Percentiles rank a stretch among this genome's conserved stretches.
Conservation (phyloP, 2,888 invertebrate species). For the Archips xylosteana region DNA sequence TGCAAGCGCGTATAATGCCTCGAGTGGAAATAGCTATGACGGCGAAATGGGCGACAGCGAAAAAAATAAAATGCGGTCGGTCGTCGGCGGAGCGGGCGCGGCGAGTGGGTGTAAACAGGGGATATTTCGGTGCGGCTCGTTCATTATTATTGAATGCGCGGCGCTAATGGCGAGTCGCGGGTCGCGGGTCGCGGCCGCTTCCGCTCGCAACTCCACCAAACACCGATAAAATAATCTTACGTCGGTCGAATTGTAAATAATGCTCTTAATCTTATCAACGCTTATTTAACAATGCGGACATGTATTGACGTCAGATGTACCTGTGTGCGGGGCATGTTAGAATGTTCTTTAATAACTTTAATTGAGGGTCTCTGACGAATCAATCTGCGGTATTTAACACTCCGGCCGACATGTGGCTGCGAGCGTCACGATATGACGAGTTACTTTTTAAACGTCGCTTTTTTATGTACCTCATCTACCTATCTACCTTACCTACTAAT, state of each 20-base stretch:
- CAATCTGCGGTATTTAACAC: constrained; percentile 33
- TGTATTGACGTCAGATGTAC: constrained; percentile 13
- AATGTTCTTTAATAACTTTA: constrained; percentile 41
- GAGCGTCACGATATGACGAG: constrained; percentile 2
- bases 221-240: constrained; percentile 28
- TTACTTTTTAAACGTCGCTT: neutral
- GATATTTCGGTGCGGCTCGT: constrained; percentile 84
- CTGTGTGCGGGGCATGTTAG: constrained; percentile 17
- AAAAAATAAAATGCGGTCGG: constrained; percentile 86
- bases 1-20: constrained; percentile 80
- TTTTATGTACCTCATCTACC: neutral
- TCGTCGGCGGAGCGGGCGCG: constrained; percentile 72
- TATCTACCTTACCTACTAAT: no score
- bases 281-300: constrained; percentile 29
- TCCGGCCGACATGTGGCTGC: neutral
- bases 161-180: constrained; percentile 77
- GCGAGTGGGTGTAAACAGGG: constrained; percentile 84
- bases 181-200: constrained; percentile 60
- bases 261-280: constrained; percentile 39
- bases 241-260: constrained; percentile 24
- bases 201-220: constrained; percentile 1
- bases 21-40: constrained; percentile 86
- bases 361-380: constrained; percentile 36
- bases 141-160: constrained; percentile 85
- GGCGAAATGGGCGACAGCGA: constrained; percentile 86